Evolutionary conservation across 2,113 vertebrate genomes (phyloP), one percentile per base, ranked within the genome.

Genomic region (Epinephelus moara): DNA sequence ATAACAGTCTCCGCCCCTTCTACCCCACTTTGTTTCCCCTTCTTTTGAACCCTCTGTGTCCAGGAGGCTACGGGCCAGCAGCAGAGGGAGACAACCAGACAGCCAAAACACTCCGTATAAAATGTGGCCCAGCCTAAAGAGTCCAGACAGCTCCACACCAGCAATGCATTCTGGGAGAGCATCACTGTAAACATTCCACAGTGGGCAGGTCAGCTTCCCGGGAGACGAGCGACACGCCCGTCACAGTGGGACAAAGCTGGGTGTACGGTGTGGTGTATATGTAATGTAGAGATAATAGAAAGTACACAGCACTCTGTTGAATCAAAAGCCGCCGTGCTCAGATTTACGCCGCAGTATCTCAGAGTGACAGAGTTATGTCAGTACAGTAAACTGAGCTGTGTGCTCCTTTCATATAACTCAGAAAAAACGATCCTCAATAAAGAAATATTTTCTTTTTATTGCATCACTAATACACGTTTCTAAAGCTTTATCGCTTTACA

Each of bases 181-280:
- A 89, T 92, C 89, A 86, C 87, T 86, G 87, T 93, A 91, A 94
- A 95, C 94, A 95, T 96, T 93, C 93, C 94, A 69, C 71, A 70
- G 82, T 13, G 87, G 74, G 72, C 80, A 25, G 80, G 69, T 85
- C 74, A 56, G 82, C 66, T 8, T 80, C 91, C 86, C 17, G 50
- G 93, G 93, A 89, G 87, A 91, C 69, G 61, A 84, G 91, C 92
- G 78, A 74, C 52, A 86, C 84, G 87, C 66, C 84, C 23, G 17
- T 83, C 88, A 33, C 64, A 7, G 63, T 14, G 0, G 68, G 77
- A 87, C 75, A 89, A 80, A 84, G 84, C 77, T 0, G 50, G 1
- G 53, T 6, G 79, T 15, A 61, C 61, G 30, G 37, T 23, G 78
- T 4, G 37, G 19, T 10, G n/a, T 60, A 53, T 25, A 23, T 75